Conservation (phyloP, 2,888 invertebrate genomes). For the Mythimna pallens region DNA sequence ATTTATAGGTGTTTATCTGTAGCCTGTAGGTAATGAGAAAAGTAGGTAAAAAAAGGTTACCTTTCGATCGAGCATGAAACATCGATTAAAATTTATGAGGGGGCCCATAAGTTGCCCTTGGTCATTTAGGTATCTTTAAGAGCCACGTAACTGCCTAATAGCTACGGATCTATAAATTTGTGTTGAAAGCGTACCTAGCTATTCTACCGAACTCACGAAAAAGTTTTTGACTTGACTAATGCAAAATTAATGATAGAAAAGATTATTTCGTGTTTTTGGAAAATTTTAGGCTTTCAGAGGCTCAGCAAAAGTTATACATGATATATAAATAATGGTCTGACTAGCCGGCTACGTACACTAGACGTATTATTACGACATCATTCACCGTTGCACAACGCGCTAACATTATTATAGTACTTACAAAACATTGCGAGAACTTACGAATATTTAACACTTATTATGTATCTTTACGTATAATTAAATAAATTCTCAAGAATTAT, state of each 20-base stretch:
- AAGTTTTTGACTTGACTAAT: neutral
- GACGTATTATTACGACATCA: conserved; percentile 64
- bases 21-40: no score
- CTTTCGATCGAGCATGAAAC: no score
- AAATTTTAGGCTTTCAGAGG: neutral
- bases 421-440: conserved; percentile 67
- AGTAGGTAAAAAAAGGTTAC: no score
- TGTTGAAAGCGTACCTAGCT: neutral
- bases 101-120: no score
- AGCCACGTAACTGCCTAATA: neutral
- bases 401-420: conserved; percentile 62
- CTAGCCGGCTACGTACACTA: conserved; percentile 49
- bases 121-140: no score
- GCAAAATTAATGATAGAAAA: neutral
- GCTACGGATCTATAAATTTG: neutral
- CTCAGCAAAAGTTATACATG: conserved; percentile 11
- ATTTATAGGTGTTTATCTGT: neutral
- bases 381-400: conserved; percentile 65
- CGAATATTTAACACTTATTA: conserved; percentile 19
- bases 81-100: no score
- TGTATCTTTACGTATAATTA: neutral
- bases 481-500: neutral
- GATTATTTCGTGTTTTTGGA: neutral
- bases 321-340: conserved; percentile 35
- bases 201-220: neutral